phyloP scores from a whole-genome alignment of 1,140 invertebrate species.

The Drosophila seguyi region DNA sequence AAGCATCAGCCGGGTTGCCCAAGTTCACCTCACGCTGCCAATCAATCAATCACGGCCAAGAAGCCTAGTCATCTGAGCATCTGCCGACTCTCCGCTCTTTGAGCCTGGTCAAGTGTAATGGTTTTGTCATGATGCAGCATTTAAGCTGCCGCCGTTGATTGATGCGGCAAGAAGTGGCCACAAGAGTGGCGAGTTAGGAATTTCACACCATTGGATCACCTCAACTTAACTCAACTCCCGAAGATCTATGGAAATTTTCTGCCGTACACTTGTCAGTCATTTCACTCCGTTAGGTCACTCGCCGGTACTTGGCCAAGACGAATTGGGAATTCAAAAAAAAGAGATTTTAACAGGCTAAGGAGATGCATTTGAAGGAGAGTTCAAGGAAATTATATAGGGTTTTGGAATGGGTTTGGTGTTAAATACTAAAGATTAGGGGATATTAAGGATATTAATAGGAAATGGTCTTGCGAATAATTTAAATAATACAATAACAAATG shows the following conservation, averaged over 20 bases:
- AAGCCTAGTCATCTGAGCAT: constrained; percentile 80
- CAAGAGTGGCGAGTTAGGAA: constrained; percentile 75
- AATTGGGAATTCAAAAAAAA: constrained; percentile 32
- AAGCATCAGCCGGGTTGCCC: constrained; percentile 64
- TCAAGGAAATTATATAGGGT: neutral
- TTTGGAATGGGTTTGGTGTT: no score
- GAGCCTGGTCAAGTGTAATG: constrained; percentile 78
- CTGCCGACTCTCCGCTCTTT: constrained; percentile 66
- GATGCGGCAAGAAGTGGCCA: constrained; percentile 69
- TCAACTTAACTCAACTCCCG: constrained; percentile 5
- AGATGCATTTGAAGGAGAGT: neutral
- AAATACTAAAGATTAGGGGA: neutral
- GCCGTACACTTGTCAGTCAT: constrained; percentile 61
- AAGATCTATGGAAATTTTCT: constrained; percentile 66
- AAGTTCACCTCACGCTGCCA: constrained; percentile 76
- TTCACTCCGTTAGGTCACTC: constrained; percentile 21
- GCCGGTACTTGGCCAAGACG: constrained; percentile 21
- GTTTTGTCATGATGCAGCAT: constrained; percentile 83
- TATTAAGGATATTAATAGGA: neutral
- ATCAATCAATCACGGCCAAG: constrained; percentile 80
- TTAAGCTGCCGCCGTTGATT: constrained; percentile 81
- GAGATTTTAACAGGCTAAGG: neutral
- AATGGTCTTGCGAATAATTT: neutral
- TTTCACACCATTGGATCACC: constrained; percentile 67
- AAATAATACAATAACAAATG: neutral